Percentiles rank a stretch among this genome's conserved stretches.
Evolutionary conservation across 2,797 vertebrate genomes (phyloP).

Genomic region (Diceros bicornis): DNA sequence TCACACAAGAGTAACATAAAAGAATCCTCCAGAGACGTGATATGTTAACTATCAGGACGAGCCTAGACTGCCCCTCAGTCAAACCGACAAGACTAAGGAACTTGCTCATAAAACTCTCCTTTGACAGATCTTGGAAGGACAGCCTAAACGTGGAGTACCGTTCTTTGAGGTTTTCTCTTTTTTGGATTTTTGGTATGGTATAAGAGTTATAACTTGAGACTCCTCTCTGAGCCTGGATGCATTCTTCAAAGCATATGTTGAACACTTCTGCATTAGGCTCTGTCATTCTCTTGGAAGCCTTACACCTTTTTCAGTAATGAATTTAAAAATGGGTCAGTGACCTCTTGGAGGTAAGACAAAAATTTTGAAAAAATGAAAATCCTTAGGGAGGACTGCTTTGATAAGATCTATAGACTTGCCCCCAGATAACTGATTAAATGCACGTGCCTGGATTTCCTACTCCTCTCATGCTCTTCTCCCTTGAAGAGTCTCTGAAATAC

Average conservation of each 20-base stretch:
- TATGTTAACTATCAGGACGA: neutral
- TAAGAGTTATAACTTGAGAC: slow-evolving; percentile 22
- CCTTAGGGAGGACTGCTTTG: slow-evolving; percentile 21
- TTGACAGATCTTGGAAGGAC: neutral
- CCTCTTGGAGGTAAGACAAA: slow-evolving; percentile 8
- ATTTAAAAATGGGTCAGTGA: slow-evolving; percentile 63
- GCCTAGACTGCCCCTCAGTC: neutral
- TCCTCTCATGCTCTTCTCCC: neutral
- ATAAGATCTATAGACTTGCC: neutral
- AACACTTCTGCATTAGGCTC: neutral
- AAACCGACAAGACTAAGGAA: neutral
- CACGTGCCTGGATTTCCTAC: neutral
- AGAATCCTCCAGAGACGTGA: neutral
- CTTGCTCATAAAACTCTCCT: slow-evolving; percentile 32
- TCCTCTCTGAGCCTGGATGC: neutral
- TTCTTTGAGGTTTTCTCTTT: neutral
- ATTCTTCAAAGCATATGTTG: neutral
- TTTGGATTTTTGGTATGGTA: neutral
- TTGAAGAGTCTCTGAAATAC: slow-evolving; percentile 43
- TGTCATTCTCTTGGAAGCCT: neutral
- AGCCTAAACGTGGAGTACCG: neutral
- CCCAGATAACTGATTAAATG: slow-evolving; percentile 7
- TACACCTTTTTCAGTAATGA: slow-evolving; percentile 33
- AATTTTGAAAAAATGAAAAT: neutral
- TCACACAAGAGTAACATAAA: neutral